phyloP scores from a whole-genome alignment of 2,113 vertebrate species.

The Alligator mississippiensis region DNA sequence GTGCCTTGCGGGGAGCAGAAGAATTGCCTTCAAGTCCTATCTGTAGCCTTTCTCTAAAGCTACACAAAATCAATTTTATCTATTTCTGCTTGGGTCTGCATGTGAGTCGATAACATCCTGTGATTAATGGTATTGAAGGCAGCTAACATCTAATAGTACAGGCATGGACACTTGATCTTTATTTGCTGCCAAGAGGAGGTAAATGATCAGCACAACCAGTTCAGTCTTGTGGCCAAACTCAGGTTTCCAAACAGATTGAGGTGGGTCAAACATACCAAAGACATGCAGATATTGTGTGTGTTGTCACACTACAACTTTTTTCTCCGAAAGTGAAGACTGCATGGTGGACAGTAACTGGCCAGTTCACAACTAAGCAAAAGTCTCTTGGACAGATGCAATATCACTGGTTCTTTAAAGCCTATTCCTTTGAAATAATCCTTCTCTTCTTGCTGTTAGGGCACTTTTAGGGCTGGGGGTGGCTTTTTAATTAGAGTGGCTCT shows the following conservation, averaged over 20 bases:
- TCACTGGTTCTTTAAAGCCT: not conserved
- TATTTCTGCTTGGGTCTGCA: not conserved
- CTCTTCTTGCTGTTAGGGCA: no score
- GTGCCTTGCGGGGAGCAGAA: not conserved
- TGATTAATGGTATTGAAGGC: not conserved
- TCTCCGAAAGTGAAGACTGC: not conserved
- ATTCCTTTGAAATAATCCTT: no score
- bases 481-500: no score
- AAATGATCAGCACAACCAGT: not conserved
- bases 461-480: no score
- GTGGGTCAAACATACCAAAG: not conserved
- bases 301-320: not conserved
- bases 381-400: not conserved
- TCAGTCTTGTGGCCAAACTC: not conserved
- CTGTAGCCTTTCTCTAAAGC: not conserved
- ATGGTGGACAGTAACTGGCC: not conserved
- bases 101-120: not conserved
- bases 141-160: accelerated
- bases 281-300: not conserved
- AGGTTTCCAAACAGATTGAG: not conserved
- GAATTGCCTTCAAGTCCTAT: not conserved
- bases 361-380: not conserved
- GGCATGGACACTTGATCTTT: not conserved
- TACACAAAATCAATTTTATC: not conserved
- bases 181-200: not conserved